A percentile compares a stretch with the other conserved stretches of the same genome.
Conservation (phyloP, 2,888 invertebrate genomes). For the Urechis unicinctus region DNA sequence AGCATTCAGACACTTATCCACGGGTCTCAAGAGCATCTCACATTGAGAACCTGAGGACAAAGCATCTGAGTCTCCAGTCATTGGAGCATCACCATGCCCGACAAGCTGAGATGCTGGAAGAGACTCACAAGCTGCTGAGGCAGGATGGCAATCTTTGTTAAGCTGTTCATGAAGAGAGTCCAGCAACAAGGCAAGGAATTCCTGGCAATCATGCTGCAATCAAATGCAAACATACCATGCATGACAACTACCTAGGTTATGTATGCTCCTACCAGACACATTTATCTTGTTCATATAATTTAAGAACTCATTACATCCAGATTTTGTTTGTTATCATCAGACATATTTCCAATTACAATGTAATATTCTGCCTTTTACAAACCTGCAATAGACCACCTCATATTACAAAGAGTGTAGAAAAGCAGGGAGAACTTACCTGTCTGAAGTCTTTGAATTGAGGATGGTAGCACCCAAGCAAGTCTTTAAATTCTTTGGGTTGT, state of each 20-base stretch:
- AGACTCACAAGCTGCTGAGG: neutral
- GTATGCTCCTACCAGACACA: too few relatives aligned
- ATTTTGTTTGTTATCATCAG: too few relatives aligned
- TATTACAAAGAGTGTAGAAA: too few relatives aligned
- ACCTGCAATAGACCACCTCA: too few relatives aligned
- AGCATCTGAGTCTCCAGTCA: too few relatives aligned
- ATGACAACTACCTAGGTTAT: neutral
- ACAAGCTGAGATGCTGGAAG: neutral
- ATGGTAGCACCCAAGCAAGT: conserved; percentile 57
- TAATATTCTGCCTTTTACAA: too few relatives aligned
- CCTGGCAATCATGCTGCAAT: conserved; percentile 63
- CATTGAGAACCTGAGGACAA: too few relatives aligned
- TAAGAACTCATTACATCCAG: too few relatives aligned
- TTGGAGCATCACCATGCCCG: neutral
- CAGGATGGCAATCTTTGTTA: neutral
- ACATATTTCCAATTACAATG: too few relatives aligned
- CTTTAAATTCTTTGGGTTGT: conserved; percentile 58
- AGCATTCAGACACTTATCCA: too few relatives aligned
- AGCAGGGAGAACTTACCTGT: conserved; percentile 52
- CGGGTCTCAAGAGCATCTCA: too few relatives aligned
- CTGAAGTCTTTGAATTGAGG: conserved; percentile 61
- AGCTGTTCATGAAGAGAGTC: conserved; percentile 62
- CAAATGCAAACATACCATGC: conserved; percentile 8
- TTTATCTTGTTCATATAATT: too few relatives aligned
- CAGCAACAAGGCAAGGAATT: conserved; percentile 60